Base-by-base conservation (phyloP, 2,888 invertebrate species). In the Drosophila maculinotata region DNA sequence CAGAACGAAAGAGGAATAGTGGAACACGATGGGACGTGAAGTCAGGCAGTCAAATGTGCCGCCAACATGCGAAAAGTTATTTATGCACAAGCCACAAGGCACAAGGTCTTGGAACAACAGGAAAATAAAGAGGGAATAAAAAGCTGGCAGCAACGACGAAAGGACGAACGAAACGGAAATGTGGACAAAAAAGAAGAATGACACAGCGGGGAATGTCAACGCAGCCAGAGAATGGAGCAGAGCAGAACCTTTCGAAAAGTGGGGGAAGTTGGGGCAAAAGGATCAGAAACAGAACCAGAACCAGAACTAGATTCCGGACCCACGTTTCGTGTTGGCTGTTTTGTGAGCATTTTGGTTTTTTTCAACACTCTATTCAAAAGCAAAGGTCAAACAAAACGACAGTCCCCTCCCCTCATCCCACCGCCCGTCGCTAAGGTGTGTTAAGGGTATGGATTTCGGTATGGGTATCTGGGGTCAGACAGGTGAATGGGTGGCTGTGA, bases 51-150 rank as follows among this genome's bases (percentile, higher is more conserved):
- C 72, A 78, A 77, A 77, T 77, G 77, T 77, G 75, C 75, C 60
- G 60, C 69, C 69, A 72, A 75, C 77, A 77, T 77, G 77, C 77
- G 78, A 77, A 73, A 77, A 69, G 75, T 77, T 75, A 75, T 78
- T 75, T 72, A 77, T 78, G 68, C 69, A 68, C 60, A 42, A 54
- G 41, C 15, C 41, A 28, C 57, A 68, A 64, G 51, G 42, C 35
- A 25, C 67, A 69, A 65, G 60, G 54, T 45, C 67, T 20, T 54
- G 41, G 47, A 38, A 28, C 30, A 30, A 62, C 52, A 53, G 38
- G 44, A 36, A 60, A 48, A 59, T 38, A 45, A 51, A 52, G 49
- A 60, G 57, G 36, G 31, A 33, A 49, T 20, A 69, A 57, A 58
- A 45, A 35, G 38, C 56, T 36, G 57, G 49, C 15, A 36, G 23